Conservation (phyloP, 2,113 vertebrate species). For the Lampris megalopsis region DNA sequence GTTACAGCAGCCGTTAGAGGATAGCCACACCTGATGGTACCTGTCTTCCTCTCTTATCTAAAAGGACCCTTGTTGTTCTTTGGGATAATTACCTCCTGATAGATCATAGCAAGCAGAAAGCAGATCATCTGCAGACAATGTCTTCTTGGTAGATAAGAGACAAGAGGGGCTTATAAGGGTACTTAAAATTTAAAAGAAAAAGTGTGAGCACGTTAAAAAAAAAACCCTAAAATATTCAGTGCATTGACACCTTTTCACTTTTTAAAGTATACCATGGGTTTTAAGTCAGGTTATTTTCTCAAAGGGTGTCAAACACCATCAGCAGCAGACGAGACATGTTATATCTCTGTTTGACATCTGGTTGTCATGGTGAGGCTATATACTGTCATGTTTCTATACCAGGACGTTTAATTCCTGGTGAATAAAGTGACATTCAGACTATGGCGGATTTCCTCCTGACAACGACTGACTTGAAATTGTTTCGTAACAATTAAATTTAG, state of each 20-base stretch:
- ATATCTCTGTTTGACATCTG: too few relatives aligned
- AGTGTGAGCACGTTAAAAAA: neutral
- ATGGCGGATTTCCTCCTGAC: neutral
- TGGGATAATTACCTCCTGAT: constrained; percentile 30
- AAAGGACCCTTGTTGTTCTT: constrained; percentile 28
- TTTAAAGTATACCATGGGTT: too few relatives aligned
- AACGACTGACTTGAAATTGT: neutral
- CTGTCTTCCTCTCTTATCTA: constrained; percentile 49
- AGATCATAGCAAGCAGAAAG: constrained; percentile 19
- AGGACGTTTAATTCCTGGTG: too few relatives aligned
- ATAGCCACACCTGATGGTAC: constrained; percentile 55
- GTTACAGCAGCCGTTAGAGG: constrained; percentile 43
- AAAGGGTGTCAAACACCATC: too few relatives aligned
- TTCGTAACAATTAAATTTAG: neutral
- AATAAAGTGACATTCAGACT: too few relatives aligned
- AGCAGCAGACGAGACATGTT: too few relatives aligned
- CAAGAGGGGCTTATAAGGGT: neutral
- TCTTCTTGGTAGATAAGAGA: neutral
- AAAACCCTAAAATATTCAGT: too few relatives aligned
- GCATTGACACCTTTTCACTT: too few relatives aligned
- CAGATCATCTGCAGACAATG: neutral
- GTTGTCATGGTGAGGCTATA: too few relatives aligned
- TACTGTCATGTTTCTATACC: too few relatives aligned
- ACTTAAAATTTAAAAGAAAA: neutral
- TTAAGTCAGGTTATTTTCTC: too few relatives aligned